A percentile compares a stretch with the other conserved stretches of the same genome.
Conservation (phyloP, 2,113 vertebrate species). For the Ahaetulla prasina region DNA sequence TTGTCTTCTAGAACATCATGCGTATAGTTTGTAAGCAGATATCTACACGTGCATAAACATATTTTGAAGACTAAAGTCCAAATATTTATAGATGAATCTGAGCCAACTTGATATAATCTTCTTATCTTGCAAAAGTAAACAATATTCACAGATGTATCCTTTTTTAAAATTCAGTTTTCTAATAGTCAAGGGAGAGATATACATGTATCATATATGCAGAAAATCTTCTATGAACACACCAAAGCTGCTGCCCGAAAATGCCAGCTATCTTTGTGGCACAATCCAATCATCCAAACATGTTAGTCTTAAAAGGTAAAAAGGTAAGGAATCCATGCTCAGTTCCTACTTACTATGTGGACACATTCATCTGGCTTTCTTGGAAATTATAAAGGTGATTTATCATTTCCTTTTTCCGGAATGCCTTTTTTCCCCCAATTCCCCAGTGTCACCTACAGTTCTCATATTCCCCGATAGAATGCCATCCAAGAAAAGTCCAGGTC, state of each 20-base stretch:
- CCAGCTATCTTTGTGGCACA: not conserved
- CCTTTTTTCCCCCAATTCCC: not conserved
- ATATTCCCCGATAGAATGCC: not conserved
- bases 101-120: slow-evolving; percentile 23
- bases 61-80: slow-evolving; percentile 29
- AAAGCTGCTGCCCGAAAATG: not conserved
- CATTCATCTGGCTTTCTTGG: not conserved
- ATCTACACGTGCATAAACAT: slow-evolving; percentile 10
- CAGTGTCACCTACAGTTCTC: not conserved
- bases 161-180: slow-evolving; percentile 2
- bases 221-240: not conserved
- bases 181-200: not conserved
- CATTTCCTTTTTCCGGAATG: not conserved
- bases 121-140: not conserved
- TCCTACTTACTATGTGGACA: not conserved
- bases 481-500: not conserved
- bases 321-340: not conserved
- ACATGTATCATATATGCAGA: not conserved
- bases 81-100: slow-evolving; percentile 22
- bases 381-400: not conserved
- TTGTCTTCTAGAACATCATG: not conserved
- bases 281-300: not conserved
- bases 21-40: not conserved
- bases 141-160: not conserved
- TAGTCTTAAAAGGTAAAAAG: not conserved